A percentile compares a stretch with the other conserved stretches of the same genome.
Evolutionary conservation across 1,140 invertebrate species (phyloP).

Genomic region (Drosophila simulans): DNA sequence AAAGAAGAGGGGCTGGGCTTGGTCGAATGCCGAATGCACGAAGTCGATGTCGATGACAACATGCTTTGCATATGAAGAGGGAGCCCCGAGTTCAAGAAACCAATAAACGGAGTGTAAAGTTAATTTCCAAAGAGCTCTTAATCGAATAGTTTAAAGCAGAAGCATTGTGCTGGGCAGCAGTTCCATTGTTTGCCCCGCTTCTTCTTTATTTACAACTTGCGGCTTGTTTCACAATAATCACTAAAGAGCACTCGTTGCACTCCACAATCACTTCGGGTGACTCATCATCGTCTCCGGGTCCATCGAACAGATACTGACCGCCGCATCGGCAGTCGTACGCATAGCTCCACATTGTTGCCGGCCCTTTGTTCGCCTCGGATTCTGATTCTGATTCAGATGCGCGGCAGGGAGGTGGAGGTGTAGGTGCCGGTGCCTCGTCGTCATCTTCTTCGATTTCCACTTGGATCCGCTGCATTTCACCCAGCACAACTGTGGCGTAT

Average conservation of each 20-base stretch:
- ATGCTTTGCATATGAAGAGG: conserved; percentile 60
- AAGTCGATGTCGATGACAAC: conserved; percentile 49
- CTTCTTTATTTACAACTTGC: conserved; percentile 33
- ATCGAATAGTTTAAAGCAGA: conserved; percentile 45
- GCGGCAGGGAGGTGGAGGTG: conserved; percentile 1
- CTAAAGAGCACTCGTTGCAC: conserved; percentile 82
- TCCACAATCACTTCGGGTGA: conserved; percentile 79
- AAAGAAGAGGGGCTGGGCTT: conserved; percentile 49
- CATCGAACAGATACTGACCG: conserved; percentile 79
- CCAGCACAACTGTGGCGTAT: conserved; percentile 63
- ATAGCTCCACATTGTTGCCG: conserved; percentile 52
- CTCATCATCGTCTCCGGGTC: conserved; percentile 54
- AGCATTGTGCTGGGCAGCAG: conserved; percentile 19
- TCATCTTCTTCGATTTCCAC: conserved; percentile 32
- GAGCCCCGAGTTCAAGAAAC: conserved; percentile 65
- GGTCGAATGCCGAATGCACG: conserved; percentile 26
- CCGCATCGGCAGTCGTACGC: conserved; percentile 80
- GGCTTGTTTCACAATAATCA: conserved; percentile 73
- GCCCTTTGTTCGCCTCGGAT: conserved; percentile 55
- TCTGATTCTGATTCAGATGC: conserved; percentile 9
- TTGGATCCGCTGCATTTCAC: conserved; percentile 63
- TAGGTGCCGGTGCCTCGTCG: not conserved
- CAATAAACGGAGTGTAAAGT: conserved; percentile 53
- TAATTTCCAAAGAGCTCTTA: conserved; percentile 20
- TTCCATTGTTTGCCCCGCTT: conserved; percentile 10